phyloP scores from a whole-genome alignment of 2,797 vertebrate genomes.

The Esox masquinongy region DNA sequence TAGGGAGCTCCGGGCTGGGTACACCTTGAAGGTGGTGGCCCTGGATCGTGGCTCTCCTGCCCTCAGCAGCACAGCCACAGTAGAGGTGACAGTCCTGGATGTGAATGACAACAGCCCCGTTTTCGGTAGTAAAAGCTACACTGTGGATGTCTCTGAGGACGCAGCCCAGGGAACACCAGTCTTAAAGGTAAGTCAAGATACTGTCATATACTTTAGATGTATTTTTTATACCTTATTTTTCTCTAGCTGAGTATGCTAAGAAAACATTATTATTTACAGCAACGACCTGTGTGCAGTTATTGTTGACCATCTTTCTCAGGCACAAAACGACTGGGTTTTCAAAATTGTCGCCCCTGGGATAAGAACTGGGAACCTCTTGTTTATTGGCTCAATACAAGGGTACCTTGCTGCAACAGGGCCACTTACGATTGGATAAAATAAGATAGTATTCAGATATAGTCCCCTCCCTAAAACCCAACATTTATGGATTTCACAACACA shows the following conservation, averaged over 20 bases:
- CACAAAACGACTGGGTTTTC: background rate
- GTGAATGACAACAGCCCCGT: constrained; percentile 90
- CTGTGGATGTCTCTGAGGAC: constrained; percentile 85
- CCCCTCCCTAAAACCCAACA: background rate
- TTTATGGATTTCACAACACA: background rate
- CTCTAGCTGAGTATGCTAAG: no score
- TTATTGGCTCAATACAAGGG: no score
- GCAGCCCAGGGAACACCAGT: constrained; percentile 78
- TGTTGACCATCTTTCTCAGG: background rate
- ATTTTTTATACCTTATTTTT: no score
- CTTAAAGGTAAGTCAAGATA: constrained; percentile 65
- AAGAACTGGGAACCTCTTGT: no score
- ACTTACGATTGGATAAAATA: no score
- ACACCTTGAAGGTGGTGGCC: constrained; percentile 82
- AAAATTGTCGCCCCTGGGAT: no score
- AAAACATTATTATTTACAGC: no score
- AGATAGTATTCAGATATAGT: background rate
- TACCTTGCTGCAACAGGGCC: no score
- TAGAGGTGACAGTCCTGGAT: constrained; percentile 86
- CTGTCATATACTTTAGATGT: background rate
- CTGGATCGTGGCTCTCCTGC: constrained; percentile 82
- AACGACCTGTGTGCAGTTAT: no score
- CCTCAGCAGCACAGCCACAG: constrained; percentile 78
- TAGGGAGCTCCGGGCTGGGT: constrained; percentile 79
- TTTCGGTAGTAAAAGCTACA: constrained; percentile 79